Base-by-base conservation (phyloP, 2,113 vertebrate genomes). In the Vimba vimba region DNA sequence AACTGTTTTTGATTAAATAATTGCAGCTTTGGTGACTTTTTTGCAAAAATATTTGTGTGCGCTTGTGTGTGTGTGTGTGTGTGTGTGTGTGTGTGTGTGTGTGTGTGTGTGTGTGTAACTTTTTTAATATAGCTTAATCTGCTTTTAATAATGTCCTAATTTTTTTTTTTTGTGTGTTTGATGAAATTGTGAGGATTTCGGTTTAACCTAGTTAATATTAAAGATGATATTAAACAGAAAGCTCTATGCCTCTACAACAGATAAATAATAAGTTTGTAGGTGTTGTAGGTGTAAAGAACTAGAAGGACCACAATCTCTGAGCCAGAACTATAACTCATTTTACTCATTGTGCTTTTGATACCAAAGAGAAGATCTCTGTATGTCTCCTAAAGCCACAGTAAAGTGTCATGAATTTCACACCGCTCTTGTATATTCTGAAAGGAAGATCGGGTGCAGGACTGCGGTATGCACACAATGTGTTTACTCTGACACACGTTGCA, bases 341-440 rank as follows among this genome's bases (percentile, higher is more conserved):
- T 2, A 30, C 25, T 39, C 8, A 19, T 21, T 71, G 33, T 71
- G 33, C 68, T 71, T 71, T 21, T 9, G 33, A 69, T 69, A 21
- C 33, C 30, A 8, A 68, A 69, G 0, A 21, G 1, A 36, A 36
- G 17, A 21, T 69, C 33, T 39, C 13, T 19, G 6, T 8, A 36
- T 62, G 21, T 4, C 43, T 87, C 86, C 85, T 92, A 91, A 94
- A 92, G 91, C 92, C 88, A 59, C 77, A 78, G 4, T 79, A 47
- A 80, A 71, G 33, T 39, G 30, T 3, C 8, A 36, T 69, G 33
- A 21, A 39, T 23, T 81, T 87, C 86, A 87, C 86, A 88, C 86
- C 79, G 78, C 75, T 60, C 74, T 81, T 94, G 91, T 94, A 93
- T 93, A 87, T 87, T 93, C 94, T 92, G 92, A 93, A 90, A 90